Percentiles rank a stretch among this genome's conserved stretches.
These are phyloP conservation scores for Pemphigus obesinymphae DNA, from an alignment of 1,140 invertebrate genomes.

Conservation along the genomic window DNA sequence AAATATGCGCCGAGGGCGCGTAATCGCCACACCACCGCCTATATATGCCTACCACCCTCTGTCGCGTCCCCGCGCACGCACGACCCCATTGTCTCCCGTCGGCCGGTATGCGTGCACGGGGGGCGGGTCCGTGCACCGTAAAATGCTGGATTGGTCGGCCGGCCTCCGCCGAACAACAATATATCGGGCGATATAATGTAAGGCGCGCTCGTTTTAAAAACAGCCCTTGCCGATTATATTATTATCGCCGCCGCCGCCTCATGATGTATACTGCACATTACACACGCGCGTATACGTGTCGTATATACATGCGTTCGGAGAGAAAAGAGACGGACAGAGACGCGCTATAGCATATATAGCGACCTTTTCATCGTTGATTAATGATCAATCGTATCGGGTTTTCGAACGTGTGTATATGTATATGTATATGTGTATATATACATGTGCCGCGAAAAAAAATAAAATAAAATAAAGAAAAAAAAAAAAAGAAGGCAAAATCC, in stretches of 20 bases:
- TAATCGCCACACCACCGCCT: neutral
- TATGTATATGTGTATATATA: too few relatives aligned
- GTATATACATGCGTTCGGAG: neutral
- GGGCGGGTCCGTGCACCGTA: constrained; percentile 14
- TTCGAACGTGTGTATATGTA: neutral
- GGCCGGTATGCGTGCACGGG: neutral
- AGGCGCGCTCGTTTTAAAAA: constrained; percentile 4
- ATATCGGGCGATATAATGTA: neutral
- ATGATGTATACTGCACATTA: neutral
- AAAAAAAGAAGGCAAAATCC: constrained; percentile 35
- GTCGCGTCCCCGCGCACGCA: neutral
- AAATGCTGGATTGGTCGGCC: constrained; percentile 36
- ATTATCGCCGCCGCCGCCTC: neutral
- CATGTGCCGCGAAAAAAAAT: neutral
- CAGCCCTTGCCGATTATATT: constrained; percentile 21
- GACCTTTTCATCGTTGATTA: constrained; percentile 37
- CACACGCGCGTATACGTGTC: neutral
- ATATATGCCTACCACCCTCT: too few relatives aligned
- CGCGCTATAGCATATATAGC: neutral
- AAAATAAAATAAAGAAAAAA: neutral
- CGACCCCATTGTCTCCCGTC: neutral
- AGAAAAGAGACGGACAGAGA: neutral
- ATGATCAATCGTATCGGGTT: constrained; percentile 24
- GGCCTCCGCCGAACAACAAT: neutral
- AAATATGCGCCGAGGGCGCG: too few relatives aligned